A percentile compares a stretch with the other conserved stretches of the same genome.
These are phyloP conservation scores for Zaprionus lachaisei DNA, from an alignment of 1,140 invertebrate genomes.

Conservation along the genomic window DNA sequence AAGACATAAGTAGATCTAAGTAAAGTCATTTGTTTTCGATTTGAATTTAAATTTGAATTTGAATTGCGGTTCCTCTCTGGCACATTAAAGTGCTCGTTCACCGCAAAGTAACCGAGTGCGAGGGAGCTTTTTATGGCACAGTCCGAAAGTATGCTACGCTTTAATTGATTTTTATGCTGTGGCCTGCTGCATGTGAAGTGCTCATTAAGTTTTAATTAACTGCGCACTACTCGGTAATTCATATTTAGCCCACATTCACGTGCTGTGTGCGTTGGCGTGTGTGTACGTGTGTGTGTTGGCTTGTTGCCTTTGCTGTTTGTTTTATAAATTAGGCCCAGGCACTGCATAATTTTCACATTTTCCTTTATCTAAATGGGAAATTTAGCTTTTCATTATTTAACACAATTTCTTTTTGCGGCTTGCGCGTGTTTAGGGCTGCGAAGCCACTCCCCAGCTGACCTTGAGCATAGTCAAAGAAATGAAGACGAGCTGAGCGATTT, in stretches of 20 bases:
- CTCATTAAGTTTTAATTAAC: constrained; percentile 82
- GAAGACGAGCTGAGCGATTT: constrained; percentile 4
- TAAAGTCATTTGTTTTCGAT: constrained; percentile 75
- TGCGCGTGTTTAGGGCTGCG: constrained; percentile 3
- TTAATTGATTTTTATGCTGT: constrained; percentile 70
- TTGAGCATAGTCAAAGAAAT: constrained; percentile 2
- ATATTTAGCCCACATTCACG: constrained; percentile 66
- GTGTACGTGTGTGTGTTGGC: constrained; percentile 8
- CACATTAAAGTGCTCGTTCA: constrained; percentile 71
- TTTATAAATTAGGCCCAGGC: constrained; percentile 68
- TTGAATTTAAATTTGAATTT: constrained; percentile 81
- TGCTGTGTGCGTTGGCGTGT: constrained; percentile 17
- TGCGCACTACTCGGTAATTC: constrained; percentile 77
- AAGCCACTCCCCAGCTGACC: constrained; percentile 19
- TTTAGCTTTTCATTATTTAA: constrained; percentile 83
- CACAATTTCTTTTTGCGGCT: constrained; percentile 40
- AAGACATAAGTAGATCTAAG: constrained; percentile 54
- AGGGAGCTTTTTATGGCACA: constrained; percentile 25
- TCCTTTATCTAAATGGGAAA: constrained; percentile 78
- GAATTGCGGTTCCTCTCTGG: constrained; percentile 49
- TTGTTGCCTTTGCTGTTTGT: constrained; percentile 58
- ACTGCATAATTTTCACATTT: constrained; percentile 79
- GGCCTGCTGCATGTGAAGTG: constrained; percentile 58
- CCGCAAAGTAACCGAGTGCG: constrained; percentile 45
- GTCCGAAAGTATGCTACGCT: constrained; percentile 37